Evolutionary conservation across 2,797 vertebrate species (phyloP).

Genomic region (Gastrophryne carolinensis): DNA sequence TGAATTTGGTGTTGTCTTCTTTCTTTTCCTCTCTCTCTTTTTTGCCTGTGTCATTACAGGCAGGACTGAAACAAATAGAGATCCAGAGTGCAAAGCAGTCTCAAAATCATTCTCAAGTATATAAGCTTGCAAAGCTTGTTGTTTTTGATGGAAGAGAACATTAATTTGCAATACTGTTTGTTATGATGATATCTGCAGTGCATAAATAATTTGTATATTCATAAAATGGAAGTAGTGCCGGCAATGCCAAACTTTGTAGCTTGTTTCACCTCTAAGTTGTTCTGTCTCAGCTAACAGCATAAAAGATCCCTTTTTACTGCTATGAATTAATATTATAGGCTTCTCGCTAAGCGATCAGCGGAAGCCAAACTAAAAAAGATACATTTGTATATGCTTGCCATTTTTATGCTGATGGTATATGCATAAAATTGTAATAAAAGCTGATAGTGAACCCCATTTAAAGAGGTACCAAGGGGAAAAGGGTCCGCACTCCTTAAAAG

Average conservation of each 20-base stretch:
- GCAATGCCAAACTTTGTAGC: conserved; percentile 13
- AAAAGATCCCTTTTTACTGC: background rate
- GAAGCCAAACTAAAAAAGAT: background rate
- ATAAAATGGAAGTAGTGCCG: conserved; percentile 23
- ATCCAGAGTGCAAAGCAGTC: conserved; percentile 29
- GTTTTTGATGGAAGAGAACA: conserved; percentile 45
- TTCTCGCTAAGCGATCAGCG: background rate
- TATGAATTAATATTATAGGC: background rate
- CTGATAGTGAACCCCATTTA: too few relatives aligned
- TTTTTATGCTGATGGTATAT: background rate
- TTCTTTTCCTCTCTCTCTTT: too few relatives aligned
- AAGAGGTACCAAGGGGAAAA: too few relatives aligned
- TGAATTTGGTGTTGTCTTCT: conserved; percentile 58
- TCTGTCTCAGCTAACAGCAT: background rate
- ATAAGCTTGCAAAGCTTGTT: conserved; percentile 44
- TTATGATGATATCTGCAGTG: conserved; percentile 32
- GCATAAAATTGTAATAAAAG: too few relatives aligned
- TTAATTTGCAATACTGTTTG: conserved; percentile 45
- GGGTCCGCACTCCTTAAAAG: too few relatives aligned
- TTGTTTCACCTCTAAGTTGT: conserved; percentile 7
- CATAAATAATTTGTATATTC: conserved; percentile 43
- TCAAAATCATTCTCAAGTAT: conserved; percentile 39
- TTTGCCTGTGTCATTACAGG: conserved; percentile 56
- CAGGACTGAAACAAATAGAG: conserved; percentile 45
- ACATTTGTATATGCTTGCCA: background rate